phyloP scores from a whole-genome alignment of 1,140 invertebrate genomes.

The Drosophila mauritiana region DNA sequence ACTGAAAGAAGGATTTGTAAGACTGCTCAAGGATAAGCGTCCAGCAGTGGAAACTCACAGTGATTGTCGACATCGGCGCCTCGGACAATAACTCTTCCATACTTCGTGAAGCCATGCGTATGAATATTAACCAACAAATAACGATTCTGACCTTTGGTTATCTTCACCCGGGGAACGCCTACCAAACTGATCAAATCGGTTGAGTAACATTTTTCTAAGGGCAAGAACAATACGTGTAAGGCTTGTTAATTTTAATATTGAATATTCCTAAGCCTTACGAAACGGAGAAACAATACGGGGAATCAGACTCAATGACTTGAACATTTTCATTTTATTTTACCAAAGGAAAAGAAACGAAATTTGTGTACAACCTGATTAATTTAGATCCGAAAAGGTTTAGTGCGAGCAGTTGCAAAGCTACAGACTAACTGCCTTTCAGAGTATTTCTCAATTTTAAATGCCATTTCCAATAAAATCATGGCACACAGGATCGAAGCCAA shows the following conservation, averaged over 20 bases:
- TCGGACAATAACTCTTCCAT: slow-evolving; percentile 43
- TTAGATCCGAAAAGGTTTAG: slow-evolving; percentile 11
- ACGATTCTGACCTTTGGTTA: slow-evolving; percentile 28
- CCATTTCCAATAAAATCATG: slow-evolving; percentile 7
- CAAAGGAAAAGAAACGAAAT: neutral
- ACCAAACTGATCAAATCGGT: slow-evolving; percentile 9
- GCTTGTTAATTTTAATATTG: too few relatives aligned
- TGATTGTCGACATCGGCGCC: slow-evolving; percentile 26
- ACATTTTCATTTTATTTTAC: slow-evolving; percentile 18
- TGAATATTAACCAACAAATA: slow-evolving; percentile 48
- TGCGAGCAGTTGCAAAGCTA: neutral
- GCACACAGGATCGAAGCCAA: slow-evolving; percentile 3
- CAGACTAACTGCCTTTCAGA: slow-evolving; percentile 2
- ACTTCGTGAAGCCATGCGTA: slow-evolving; percentile 38
- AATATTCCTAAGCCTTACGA: slow-evolving; percentile 24
- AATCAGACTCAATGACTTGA: neutral
- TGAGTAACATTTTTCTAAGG: slow-evolving; percentile 6
- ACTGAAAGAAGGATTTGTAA: slow-evolving; percentile 2
- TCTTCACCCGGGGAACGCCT: slow-evolving; percentile 10
- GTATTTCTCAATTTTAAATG: neutral
- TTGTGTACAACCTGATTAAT: slow-evolving; percentile 16
- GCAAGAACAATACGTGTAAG: too few relatives aligned
- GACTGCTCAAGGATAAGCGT: too few relatives aligned
- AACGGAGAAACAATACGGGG: slow-evolving; percentile 5
- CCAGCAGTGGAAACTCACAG: slow-evolving; percentile 18